Base-by-base conservation (phyloP, 2,888 invertebrate species). In the Xestia sexstrigata region DNA sequence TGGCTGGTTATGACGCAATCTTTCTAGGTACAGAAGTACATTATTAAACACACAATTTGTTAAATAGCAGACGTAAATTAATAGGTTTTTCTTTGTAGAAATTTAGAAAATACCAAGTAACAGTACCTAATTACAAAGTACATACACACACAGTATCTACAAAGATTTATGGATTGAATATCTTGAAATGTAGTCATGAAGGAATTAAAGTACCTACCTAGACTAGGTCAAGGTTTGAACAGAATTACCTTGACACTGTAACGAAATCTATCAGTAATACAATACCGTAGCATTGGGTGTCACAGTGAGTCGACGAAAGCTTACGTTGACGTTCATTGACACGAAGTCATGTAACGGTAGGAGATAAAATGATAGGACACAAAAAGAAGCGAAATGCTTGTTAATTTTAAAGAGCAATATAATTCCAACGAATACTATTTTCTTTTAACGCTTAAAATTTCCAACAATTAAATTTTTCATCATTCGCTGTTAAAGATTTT, bases 161-260 rank as follows among this genome's bases (percentile, higher is more conserved):
- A n/a, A 55, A 55, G 13, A 55, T 15, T 30, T 17, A 60, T 26
- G 6, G 15, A 49, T 20, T 60, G 3, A 58, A 60, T 77, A 4
- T 20, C 39, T 76, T 58, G 0, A 3, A 58, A 35, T 35, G 0
- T 55, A 55, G 55, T 55, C 2, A 13, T 13, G 1, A 30, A 35
- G 35, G 35, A 35, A 35, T 2, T 35, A 35, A 35, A 35, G 35
- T 35, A 35, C 35, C 6, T 35, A 4, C 62, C n/a, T n/a, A n/a
- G n/a, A 30, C 39, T 30, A 72, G 8, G 55, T 78, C 15, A 17
- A 52, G 42, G 81, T 52, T 58, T 42, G 5, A 20, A 58, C 13
- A 66, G 20, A 79, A 52, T 30, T 6, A 23, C 81, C 81, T 74
- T 79, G 81, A 62, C 80, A 81, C 20, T 78, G 78, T 58, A 49